Percentiles rank a stretch among this genome's conserved stretches.
Conservation (phyloP, 2,888 invertebrate genomes). For the Apotomis betuletana region DNA sequence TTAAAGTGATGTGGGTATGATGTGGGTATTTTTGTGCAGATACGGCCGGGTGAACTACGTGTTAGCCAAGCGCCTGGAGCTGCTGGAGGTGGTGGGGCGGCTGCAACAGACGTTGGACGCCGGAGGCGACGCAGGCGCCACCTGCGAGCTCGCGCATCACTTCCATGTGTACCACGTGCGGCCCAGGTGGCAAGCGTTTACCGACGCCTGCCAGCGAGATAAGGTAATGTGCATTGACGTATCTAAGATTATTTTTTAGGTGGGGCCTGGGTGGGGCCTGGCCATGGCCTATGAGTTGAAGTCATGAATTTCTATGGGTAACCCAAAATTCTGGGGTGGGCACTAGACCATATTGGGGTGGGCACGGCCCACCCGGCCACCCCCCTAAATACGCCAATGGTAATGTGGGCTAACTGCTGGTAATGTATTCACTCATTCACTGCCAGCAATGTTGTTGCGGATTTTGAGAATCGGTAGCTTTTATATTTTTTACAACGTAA, state of each 20-base stretch:
- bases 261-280: no score
- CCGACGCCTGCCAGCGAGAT: slow-evolving; percentile 67
- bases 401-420: slow-evolving; percentile 27
- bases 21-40: slow-evolving; percentile 63
- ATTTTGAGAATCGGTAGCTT: no score
- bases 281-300: no score
- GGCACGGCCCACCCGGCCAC: no score
- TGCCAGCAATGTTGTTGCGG: no score
- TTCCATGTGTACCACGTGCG: slow-evolving; percentile 97
- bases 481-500: no score
- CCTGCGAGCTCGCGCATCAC: slow-evolving; percentile 99
- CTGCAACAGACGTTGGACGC: slow-evolving; percentile 94
- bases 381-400: no score
- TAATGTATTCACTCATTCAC: no score
- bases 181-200: slow-evolving; percentile 96
- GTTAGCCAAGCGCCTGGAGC: slow-evolving; percentile 94
- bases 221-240: slow-evolving; percentile 45
- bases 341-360: no score
- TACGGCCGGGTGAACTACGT: slow-evolving; percentile 99
- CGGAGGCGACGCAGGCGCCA: slow-evolving; percentile 95
- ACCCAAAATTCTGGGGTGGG: no score
- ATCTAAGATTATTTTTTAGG: no score
- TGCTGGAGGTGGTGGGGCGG: slow-evolving; percentile 93
- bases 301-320: no score
- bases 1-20: neutral